Conservation (phyloP, 2,113 vertebrate genomes). For the Eretmochelys imbricata region DNA sequence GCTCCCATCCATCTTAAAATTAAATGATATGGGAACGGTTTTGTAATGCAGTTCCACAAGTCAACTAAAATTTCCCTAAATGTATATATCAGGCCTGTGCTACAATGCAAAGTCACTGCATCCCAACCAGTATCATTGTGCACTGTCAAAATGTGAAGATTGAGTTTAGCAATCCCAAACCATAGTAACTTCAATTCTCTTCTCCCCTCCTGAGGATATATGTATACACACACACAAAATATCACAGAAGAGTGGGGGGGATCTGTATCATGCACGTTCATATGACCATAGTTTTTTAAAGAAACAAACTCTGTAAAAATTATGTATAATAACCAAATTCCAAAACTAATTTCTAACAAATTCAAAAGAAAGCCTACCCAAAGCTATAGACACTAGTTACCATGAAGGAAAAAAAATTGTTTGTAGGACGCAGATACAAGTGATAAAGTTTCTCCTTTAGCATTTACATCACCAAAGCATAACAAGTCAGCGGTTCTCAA, state of each 20-base stretch:
- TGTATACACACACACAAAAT: too few relatives aligned
- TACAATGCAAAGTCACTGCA: not conserved
- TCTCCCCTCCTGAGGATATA: not conserved
- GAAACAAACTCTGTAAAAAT: not conserved
- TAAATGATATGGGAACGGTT: not conserved
- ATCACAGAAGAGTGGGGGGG: too few relatives aligned
- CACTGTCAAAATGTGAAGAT: not conserved
- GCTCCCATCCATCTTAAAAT: not conserved
- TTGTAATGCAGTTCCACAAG: not conserved
- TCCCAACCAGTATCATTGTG: not conserved
- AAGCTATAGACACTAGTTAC: not conserved
- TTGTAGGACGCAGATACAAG: not conserved
- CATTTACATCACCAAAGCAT: not conserved
- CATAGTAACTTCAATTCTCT: not conserved
- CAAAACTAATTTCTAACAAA: not conserved
- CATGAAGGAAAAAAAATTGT: not conserved
- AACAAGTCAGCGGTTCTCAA: too few relatives aligned
- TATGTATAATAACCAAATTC: too few relatives aligned
- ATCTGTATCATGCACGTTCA: not conserved
- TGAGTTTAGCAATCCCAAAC: not conserved
- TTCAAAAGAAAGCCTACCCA: not conserved
- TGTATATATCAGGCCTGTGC: not conserved
- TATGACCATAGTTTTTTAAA: not conserved
- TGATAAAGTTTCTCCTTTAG: not conserved
- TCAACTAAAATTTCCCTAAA: not conserved